A percentile compares a stretch with the other conserved stretches of the same genome.
Evolutionary conservation across 1,140 invertebrate species (phyloP).

Genomic region (Lepidurus packardi): DNA sequence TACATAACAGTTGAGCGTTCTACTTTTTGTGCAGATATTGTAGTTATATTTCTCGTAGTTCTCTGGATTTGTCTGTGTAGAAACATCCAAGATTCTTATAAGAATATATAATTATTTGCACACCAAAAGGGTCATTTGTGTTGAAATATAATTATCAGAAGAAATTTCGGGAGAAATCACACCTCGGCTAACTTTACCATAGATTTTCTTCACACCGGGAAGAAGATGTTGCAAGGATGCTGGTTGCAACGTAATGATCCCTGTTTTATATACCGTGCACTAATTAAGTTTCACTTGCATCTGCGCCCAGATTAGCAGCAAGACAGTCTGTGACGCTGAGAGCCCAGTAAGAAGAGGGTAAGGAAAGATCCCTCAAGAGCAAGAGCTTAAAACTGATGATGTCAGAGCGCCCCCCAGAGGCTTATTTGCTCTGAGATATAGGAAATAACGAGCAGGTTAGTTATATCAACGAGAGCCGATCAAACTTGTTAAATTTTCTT

Average conservation of each 20-base stretch:
- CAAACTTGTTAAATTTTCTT: neutral
- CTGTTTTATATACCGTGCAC: constrained; percentile 9
- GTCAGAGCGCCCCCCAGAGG: neutral
- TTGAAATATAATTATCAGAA: neutral
- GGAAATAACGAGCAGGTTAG: neutral
- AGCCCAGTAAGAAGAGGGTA: neutral
- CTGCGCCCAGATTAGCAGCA: constrained; percentile 9
- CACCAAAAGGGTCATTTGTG: neutral
- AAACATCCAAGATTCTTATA: too few relatives aligned
- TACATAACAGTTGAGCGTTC: too few relatives aligned
- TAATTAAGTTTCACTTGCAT: constrained; percentile 20
- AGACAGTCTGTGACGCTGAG: neutral
- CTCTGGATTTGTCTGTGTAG: too few relatives aligned
- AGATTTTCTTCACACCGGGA: neutral
- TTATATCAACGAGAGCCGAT: neutral
- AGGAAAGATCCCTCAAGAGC: neutral
- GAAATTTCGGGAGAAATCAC: neutral
- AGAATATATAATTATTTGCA: too few relatives aligned
- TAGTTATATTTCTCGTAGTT: too few relatives aligned
- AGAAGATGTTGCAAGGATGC: neutral
- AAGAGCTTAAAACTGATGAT: neutral
- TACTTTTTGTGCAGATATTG: too few relatives aligned
- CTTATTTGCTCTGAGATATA: neutral
- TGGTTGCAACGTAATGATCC: constrained; percentile 1
- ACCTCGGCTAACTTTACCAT: neutral